phyloP scores from a whole-genome alignment of 2,113 vertebrate species.

The Zosterops hypoxanthus region DNA sequence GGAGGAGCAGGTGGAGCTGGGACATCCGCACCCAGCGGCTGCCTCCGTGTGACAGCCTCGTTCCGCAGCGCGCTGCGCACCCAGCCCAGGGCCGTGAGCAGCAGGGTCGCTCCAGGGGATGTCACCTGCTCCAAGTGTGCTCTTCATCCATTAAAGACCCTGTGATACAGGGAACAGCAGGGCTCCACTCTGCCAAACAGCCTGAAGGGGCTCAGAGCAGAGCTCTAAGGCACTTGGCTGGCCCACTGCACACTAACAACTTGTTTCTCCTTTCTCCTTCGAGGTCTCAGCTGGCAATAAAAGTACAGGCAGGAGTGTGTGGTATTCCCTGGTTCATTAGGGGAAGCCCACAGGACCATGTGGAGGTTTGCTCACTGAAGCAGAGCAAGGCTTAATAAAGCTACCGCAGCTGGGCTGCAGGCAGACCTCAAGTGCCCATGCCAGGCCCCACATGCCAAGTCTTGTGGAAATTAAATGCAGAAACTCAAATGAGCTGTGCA shows the following conservation, averaged over 20 bases:
- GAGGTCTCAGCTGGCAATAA: not conserved
- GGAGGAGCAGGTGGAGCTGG: constrained; percentile 12
- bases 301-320: not conserved
- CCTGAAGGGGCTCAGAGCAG: too few relatives aligned
- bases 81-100: rapidly evolving
- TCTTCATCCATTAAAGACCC: not conserved
- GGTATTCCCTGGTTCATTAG: not conserved
- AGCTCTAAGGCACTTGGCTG: not conserved
- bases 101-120: rapidly evolving
- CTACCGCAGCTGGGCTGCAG: not conserved
- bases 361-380: not conserved
- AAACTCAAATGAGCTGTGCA: not conserved
- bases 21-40: not conserved
- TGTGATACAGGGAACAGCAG: not conserved
- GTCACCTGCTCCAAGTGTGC: not conserved
- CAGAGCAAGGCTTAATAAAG: not conserved
- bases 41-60: not conserved
- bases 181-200: not conserved
- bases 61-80: rapidly evolving
- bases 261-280: not conserved
- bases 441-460: not conserved
- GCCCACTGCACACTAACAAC: not conserved
- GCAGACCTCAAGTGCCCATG: not conserved
- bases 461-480: not conserved
- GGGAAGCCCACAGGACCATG: not conserved